These are phyloP conservation scores for Nothobranchius furzeri DNA, from an alignment of 2,113 vertebrate species.

Conservation along the genomic window DNA sequence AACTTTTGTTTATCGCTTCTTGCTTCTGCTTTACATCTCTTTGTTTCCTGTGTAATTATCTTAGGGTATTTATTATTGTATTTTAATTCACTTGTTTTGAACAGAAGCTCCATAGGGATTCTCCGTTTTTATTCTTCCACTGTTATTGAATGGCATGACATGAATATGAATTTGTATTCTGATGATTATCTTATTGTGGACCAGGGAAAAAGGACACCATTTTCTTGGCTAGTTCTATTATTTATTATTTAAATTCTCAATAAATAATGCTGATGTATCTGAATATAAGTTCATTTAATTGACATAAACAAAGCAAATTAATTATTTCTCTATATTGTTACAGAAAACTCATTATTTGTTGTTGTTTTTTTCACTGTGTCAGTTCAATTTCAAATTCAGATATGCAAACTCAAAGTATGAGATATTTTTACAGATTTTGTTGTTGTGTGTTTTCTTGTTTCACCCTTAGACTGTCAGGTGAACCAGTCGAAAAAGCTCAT, in stretches of 20 bases:
- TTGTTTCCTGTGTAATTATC: constrained; percentile 2
- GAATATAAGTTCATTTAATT: no score
- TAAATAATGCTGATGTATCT: no score
- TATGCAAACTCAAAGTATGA: no score
- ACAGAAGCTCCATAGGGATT: neutral
- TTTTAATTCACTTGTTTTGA: neutral
- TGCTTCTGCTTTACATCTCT: neutral
- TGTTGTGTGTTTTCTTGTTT: no score
- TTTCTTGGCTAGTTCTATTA: neutral
- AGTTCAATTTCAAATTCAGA: no score
- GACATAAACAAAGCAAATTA: no score
- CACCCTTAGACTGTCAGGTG: no score
- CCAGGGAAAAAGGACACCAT: neutral
- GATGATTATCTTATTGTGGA: neutral
- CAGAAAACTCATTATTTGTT: no score
- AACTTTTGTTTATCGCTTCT: neutral
- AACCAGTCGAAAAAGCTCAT: no score
- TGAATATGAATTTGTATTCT: neutral
- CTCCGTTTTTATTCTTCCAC: neutral
- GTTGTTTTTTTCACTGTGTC: no score
- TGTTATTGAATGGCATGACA: neutral
- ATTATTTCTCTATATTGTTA: no score
- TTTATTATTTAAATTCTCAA: neutral
- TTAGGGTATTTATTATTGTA: neutral
- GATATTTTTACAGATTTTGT: no score